Percentiles rank a stretch among this genome's conserved stretches.
Evolutionary conservation across 2,113 vertebrate species (phyloP).

Genomic region (Camelus bactrianus): DNA sequence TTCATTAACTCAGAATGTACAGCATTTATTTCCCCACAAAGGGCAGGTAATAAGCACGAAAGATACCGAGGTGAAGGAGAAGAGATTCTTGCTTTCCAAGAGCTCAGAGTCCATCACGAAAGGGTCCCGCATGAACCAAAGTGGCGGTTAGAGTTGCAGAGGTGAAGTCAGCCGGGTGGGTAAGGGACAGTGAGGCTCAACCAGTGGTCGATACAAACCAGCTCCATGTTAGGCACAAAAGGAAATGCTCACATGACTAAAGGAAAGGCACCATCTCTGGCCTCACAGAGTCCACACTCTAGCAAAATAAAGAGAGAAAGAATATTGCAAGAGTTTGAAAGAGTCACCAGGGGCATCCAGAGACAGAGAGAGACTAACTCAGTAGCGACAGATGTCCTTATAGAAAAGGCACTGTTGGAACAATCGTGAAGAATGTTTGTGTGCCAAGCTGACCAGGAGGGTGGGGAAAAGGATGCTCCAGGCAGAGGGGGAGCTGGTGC

Average conservation of each 20-base stretch:
- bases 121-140: not conserved
- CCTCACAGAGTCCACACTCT: not conserved
- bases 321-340: not conserved
- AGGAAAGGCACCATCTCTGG: not conserved
- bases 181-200: too few species aligned
- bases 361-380: not conserved
- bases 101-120: not conserved
- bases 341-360: not conserved
- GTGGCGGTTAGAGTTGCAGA: too few species aligned
- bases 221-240: not conserved
- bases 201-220: not conserved
- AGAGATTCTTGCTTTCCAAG: not conserved
- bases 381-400: not conserved
- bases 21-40: not conserved
- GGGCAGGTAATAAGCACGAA: not conserved
- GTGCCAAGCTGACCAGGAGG: not conserved
- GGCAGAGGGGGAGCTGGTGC: not conserved
- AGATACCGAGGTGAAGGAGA: not conserved
- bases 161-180: not conserved
- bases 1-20: not conserved
- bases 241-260: not conserved
- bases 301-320: not conserved
- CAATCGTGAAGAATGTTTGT: not conserved
- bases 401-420: not conserved
- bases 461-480: not conserved